phyloP scores from a whole-genome alignment of 2,113 vertebrate species.

The Kryptolebias marmoratus region DNA sequence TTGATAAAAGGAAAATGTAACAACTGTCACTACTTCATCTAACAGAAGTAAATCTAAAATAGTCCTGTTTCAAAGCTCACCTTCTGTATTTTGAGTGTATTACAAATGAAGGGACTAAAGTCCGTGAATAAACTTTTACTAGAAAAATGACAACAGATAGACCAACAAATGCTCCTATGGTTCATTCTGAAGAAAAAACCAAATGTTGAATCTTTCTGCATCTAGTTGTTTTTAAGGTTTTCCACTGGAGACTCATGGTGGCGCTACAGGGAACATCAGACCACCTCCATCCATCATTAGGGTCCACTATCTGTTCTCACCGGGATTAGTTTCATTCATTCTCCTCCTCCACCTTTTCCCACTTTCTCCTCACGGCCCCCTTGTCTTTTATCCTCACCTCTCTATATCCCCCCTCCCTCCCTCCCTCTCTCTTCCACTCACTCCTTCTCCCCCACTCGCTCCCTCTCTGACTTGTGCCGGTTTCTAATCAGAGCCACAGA shows the following conservation, averaged over 20 bases:
- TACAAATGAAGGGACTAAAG: neutral
- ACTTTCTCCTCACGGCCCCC: constrained; percentile 26
- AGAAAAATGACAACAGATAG: too few relatives aligned
- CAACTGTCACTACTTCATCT: too few relatives aligned
- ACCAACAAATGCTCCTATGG: too few relatives aligned
- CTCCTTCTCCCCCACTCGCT: constrained; percentile 29
- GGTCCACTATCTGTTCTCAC: neutral
- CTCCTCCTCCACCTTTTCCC: constrained; percentile 36
- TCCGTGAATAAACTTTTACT: neutral
- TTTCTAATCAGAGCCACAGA: constrained; percentile 66
- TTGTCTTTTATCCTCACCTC: constrained; percentile 38
- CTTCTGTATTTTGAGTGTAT: too few relatives aligned
- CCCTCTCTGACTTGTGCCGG: constrained; percentile 64
- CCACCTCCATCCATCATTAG: neutral
- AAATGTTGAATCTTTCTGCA: neutral
- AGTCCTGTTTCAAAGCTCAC: too few relatives aligned
- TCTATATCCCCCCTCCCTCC: neutral
- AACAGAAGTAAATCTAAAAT: too few relatives aligned
- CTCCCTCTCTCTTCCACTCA: constrained; percentile 24
- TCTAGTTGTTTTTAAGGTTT: neutral
- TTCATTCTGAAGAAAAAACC: neutral
- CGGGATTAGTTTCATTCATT: constrained; percentile 5
- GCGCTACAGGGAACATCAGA: neutral
- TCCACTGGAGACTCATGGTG: neutral
- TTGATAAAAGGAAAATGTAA: too few relatives aligned